Evolutionary conservation across 2,797 vertebrate genomes (phyloP), one percentile per base, ranked within the genome.

Genomic region (Manis javanica): DNA sequence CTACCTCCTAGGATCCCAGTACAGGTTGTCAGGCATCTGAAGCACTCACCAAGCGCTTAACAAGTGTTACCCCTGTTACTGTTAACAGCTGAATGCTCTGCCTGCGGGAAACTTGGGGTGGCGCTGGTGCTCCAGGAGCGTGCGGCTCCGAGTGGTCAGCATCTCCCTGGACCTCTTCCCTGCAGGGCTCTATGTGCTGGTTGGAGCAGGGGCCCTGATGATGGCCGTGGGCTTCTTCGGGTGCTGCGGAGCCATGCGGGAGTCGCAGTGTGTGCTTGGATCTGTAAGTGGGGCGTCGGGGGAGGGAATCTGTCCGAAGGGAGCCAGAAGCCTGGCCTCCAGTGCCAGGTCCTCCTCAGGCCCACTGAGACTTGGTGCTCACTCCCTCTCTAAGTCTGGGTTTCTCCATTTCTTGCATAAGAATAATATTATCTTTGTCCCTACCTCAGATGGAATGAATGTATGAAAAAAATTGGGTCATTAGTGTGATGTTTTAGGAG

Each of bases 191-290:
- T 99, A 99, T 91, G 99, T 99, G 87, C 98, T 99, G 95, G 99
- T 99, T 16, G 99, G 99, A 88, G 99, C 99, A 0, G 99, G 99
- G 42, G 99, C 98, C 72, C 66, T 99, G 97, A 99, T 99, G 99
- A 99, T 99, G 99, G 96, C 99, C 2, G 99, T 99, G n/a, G 99
- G 99, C 18, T 99, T 99, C 98, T 99, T 99, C 0, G 99, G 99
- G 0, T 99, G 99, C 98, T 99, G 99, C 37, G 99, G 99, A 96
- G 99, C 99, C 26, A 98, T 99, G 8, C 98, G 99, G 46, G 99
- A 99, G 97, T 99, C 99, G 31, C 99, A 99, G 97, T 99, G 99
- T 98, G 99, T 99, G 91, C 99, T 99, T 6, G 99, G 99, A 98
- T 99, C 99, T 96, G 99, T 99, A 98, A 98, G 99, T 99, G 98